A percentile compares a stretch with the other conserved stretches of the same genome.
Conservation (phyloP, 2,888 invertebrate species). For the Euplexia lucipara region DNA sequence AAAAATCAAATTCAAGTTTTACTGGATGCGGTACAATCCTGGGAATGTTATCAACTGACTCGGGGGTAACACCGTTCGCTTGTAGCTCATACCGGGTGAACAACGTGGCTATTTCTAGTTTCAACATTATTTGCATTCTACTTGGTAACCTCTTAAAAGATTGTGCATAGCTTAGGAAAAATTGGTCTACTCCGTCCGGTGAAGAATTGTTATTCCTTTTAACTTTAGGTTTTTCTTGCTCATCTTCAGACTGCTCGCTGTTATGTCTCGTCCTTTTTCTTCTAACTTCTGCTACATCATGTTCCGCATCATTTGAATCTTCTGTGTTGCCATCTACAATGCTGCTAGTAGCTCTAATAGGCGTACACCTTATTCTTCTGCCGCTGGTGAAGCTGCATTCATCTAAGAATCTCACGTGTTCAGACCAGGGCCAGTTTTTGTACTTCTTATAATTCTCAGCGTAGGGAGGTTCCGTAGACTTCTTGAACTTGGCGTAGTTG, state of each 20-base stretch:
- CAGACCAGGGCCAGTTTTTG: slow-evolving; percentile 63
- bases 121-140: slow-evolving; percentile 61
- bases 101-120: slow-evolving; percentile 60
- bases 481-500: slow-evolving; percentile 60
- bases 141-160: slow-evolving; percentile 56
- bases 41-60: slow-evolving; percentile 29
- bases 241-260: slow-evolving; percentile 9
- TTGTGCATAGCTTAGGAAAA: slow-evolving; percentile 58
- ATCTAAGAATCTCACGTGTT: slow-evolving; percentile 49
- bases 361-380: slow-evolving; percentile 6
- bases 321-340: slow-evolving; percentile 13
- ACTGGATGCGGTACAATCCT: slow-evolving; percentile 33
- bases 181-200: slow-evolving; percentile 48
- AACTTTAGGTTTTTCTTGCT: not conserved
- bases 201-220: not conserved
- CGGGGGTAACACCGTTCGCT: slow-evolving; percentile 33
- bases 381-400: slow-evolving; percentile 18
- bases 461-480: slow-evolving; percentile 20
- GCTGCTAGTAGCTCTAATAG: not conserved
- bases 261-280: slow-evolving; percentile 7
- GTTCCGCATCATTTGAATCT: slow-evolving; percentile 25
- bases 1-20: slow-evolving; percentile 45
- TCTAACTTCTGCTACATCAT: slow-evolving; percentile 16
- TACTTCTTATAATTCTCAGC: slow-evolving; percentile 55
- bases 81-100: slow-evolving; percentile 56